These are phyloP conservation scores for Ophthalmolycus amberensis DNA, from an alignment of 2,113 vertebrate genomes.

Conservation along the genomic window DNA sequence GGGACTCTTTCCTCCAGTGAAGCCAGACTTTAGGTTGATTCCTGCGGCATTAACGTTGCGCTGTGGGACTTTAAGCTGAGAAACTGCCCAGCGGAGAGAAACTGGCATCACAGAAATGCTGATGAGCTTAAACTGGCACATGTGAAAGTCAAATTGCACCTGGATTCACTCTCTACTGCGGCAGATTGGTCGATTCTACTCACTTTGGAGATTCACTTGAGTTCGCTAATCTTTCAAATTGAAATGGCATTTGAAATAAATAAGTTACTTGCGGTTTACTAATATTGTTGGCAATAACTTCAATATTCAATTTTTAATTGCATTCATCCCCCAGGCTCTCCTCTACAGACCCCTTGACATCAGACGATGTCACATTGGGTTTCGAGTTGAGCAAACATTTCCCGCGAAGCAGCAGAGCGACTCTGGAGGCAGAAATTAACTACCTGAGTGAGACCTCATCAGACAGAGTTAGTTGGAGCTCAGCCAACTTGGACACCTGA, in stretches of 20 bases:
- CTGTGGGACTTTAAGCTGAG: not conserved
- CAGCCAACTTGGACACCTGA: not conserved
- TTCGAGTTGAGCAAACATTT: slow-evolving; percentile 1
- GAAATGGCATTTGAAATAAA: not conserved
- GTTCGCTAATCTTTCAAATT: slow-evolving; percentile 4
- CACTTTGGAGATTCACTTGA: not conserved
- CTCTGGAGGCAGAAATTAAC: slow-evolving; percentile 20
- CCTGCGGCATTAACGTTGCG: not conserved
- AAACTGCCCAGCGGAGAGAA: not conserved
- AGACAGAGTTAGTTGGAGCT: not conserved
- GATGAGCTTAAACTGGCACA: not conserved
- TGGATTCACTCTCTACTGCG: not conserved
- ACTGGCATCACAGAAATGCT: not conserved
- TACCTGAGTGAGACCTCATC: slow-evolving; percentile 14
- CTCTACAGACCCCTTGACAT: slow-evolving; percentile 12
- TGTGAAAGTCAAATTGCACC: not conserved
- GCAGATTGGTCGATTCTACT: too few relatives aligned
- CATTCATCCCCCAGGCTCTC: not conserved
- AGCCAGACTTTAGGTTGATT: not conserved
- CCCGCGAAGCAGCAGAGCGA: not conserved
- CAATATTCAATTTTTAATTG: not conserved
- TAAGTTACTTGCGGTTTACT: not conserved
- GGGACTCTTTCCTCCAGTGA: not conserved
- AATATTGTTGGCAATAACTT: not conserved
- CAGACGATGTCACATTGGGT: not conserved